Conservation (phyloP, 1,140 invertebrate genomes). For the Ectropis grisescens region DNA sequence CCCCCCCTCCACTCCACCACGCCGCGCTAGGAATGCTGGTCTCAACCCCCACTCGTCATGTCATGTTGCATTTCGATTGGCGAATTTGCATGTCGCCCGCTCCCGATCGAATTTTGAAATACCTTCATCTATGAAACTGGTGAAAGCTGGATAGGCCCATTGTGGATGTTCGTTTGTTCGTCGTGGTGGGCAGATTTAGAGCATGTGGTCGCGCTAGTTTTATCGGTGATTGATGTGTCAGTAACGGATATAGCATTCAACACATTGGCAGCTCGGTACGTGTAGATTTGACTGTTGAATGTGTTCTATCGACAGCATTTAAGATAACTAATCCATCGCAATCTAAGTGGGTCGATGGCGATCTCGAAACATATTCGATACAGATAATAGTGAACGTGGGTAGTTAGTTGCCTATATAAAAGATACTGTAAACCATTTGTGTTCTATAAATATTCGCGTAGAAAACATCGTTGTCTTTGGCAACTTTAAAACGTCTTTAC, state of each 20-base stretch:
- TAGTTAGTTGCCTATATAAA: too few species aligned
- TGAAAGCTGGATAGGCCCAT: slow-evolving; percentile 18
- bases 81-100: slow-evolving; percentile 40
- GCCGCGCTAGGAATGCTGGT: slow-evolving; percentile 42
- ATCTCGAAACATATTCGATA: too few species aligned
- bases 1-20: slow-evolving; percentile 15
- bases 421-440: too few species aligned
- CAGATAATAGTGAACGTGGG: too few species aligned
- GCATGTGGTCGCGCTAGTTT: slow-evolving; percentile 4
- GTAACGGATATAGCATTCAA: neutral
- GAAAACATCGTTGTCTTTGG: too few species aligned
- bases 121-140: slow-evolving; percentile 12
- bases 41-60: slow-evolving; percentile 27
- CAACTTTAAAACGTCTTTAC: too few species aligned
- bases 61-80: slow-evolving; percentile 53
- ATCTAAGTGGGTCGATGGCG: too few species aligned
- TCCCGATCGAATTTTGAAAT: slow-evolving; percentile 16
- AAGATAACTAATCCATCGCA: too few species aligned
- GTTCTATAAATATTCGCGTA: too few species aligned
- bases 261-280: neutral
- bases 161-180: slow-evolving; percentile 2
- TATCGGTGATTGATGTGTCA: slow-evolving; percentile 5
- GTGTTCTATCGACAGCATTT: neutral
- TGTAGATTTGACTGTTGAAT: neutral
- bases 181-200: slow-evolving; percentile 8